phyloP scores from a whole-genome alignment of 2,797 vertebrate species.

The Helicolenus hilgendorfi region DNA sequence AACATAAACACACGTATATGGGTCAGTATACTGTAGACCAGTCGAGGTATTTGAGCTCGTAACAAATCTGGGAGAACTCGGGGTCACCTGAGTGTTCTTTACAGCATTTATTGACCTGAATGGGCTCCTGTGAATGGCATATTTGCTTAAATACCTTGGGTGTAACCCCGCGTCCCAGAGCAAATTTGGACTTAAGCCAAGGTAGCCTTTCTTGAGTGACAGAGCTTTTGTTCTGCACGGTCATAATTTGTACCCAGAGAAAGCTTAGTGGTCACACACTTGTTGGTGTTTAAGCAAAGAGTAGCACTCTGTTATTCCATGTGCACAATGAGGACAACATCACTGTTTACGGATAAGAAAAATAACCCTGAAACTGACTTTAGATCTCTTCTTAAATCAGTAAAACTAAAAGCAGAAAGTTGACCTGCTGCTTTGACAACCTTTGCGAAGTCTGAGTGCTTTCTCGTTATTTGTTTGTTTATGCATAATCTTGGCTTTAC shows the following conservation, averaged over 20 bases:
- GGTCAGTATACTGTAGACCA: constrained; percentile 63
- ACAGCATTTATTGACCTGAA: constrained; percentile 67
- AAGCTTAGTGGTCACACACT: constrained; percentile 19
- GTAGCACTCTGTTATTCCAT: background rate
- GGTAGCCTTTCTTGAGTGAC: constrained; percentile 30
- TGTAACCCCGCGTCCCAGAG: constrained; percentile 51
- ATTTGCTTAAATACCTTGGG: constrained; percentile 73
- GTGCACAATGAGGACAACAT: background rate
- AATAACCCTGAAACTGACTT: background rate
- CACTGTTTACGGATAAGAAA: background rate
- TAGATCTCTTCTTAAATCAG: background rate
- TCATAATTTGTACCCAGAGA: constrained; percentile 35
- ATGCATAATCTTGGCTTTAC: background rate
- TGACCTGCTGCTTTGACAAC: background rate
- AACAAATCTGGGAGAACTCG: constrained; percentile 62
- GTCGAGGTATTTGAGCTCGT: constrained; percentile 66
- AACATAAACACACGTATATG: constrained; percentile 67
- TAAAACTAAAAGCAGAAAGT: background rate
- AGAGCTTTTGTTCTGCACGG: constrained; percentile 54
- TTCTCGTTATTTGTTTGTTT: background rate
- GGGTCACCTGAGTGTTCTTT: constrained; percentile 58
- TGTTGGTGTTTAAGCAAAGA: constrained; percentile 3
- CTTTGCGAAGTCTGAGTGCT: too few species aligned
- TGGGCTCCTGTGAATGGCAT: constrained; percentile 75
- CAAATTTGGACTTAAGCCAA: constrained; percentile 66